These are phyloP conservation scores for pig (Sus scrofa) DNA, from an alignment of 2,113 vertebrate genomes.

Conservation along the genomic window DNA sequence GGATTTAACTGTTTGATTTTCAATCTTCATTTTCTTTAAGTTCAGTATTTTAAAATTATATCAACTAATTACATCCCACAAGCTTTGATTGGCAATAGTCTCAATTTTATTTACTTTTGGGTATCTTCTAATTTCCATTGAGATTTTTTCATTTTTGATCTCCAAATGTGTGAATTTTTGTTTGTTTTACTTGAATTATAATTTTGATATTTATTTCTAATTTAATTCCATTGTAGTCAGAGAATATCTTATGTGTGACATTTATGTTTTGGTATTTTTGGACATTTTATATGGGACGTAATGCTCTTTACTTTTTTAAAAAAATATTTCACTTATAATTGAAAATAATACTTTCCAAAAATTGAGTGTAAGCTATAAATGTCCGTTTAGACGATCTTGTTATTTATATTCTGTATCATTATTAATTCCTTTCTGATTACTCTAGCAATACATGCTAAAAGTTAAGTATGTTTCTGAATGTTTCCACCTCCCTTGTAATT, in stretches of 20 bases:
- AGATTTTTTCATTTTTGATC: background rate
- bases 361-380: background rate
- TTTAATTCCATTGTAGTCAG: background rate
- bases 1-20: background rate
- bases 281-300: background rate
- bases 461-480: background rate
- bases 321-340: background rate
- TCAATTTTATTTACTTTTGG: conserved; percentile 8
- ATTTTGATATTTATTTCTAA: conserved; percentile 29
- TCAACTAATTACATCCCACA: background rate
- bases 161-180: background rate
- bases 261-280: background rate
- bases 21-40: background rate
- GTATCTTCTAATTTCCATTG: background rate
- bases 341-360: background rate
- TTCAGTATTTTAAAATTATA: background rate
- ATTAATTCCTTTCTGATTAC: background rate
- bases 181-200: conserved; percentile 9
- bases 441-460: background rate
- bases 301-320: background rate
- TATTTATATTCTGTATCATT: background rate
- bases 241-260: background rate
- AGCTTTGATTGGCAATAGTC: background rate
- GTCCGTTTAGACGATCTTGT: background rate
- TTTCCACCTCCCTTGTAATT: background rate